Conservation (phyloP, 2,888 invertebrate species). For the Automeris io region DNA sequence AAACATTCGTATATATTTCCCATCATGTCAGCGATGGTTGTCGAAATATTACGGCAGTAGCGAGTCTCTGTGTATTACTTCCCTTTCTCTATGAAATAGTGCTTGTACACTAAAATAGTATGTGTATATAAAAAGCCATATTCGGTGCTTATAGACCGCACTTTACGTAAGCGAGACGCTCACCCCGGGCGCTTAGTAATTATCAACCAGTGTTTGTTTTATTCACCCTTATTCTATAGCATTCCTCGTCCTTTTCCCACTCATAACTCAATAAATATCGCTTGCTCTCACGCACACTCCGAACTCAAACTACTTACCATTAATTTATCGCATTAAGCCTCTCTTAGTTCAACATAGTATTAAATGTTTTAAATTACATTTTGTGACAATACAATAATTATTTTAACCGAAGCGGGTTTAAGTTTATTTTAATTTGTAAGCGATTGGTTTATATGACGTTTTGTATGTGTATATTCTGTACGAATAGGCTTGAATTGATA, state of each 20-base stretch:
- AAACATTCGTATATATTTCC: too few species aligned
- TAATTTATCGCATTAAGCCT: constrained; percentile 52
- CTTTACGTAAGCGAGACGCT: constrained; percentile 6
- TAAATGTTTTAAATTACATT: constrained; percentile 24
- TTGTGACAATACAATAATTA: constrained; percentile 7
- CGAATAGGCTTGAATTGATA: constrained; percentile 5
- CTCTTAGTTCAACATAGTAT: constrained; percentile 18
- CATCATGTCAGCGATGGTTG: too few species aligned
- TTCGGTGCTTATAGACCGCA: constrained; percentile 2
- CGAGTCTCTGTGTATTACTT: too few species aligned
- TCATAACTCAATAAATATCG: neutral
- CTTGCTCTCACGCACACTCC: constrained; percentile 18
- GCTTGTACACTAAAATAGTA: too few species aligned
- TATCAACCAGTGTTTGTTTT: constrained; percentile 17
- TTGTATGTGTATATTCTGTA: neutral
- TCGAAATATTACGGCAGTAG: too few species aligned
- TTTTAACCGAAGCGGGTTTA: too few species aligned
- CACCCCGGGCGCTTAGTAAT: constrained; percentile 12
- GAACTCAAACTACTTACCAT: constrained; percentile 45
- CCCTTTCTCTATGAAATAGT: too few species aligned
- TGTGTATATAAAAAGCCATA: neutral
- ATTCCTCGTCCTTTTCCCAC: constrained; percentile 3
- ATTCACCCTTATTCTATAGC: constrained; percentile 13
- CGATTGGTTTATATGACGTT: neutral
- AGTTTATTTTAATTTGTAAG: too few species aligned